Evolutionary conservation across 2,113 vertebrate species (phyloP), one percentile per base, ranked within the genome.

Genomic region (Brachirus orientalis): DNA sequence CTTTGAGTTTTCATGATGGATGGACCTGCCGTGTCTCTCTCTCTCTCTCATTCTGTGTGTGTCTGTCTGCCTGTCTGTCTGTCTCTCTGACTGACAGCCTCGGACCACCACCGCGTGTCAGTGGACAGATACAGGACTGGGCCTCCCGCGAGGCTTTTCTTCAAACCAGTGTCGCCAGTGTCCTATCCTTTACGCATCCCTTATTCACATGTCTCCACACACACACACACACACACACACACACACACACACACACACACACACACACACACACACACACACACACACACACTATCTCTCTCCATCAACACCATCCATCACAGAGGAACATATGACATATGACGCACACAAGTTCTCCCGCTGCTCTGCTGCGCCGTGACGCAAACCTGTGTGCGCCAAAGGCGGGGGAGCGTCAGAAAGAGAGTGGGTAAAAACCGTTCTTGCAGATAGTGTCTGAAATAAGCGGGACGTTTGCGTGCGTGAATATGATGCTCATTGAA

Each of bases 131-230:
- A 70, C 75, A 73, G 78, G 69, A 2, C 61, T 72, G 70, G 79
- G 76, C 87, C 88, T 85, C 84, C 88, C 70, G 85, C 74, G 62
- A 53, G 69, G 84, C 83, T 71, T 81, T 88, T 85, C 85, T 87
- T 79, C 59, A 19, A n/a, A 20, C 57, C 80, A 63, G 37, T 75
- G 62, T 65, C 43, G 55, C 46, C 35, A 38, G 53, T 75, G 68
- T 77, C 84, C 71, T 63, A 78, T 87, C 72, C 63, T 86, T 86
- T 70, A 69, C 63, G 67, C 63, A 74, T 79, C 79, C 79, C 64
- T 84, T 63, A 72, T 67, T 57, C 45, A 7, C 33, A 37, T 35
- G 63, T 75, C 70, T 72, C 48, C 57, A 28, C 19, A 64, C 72
- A 18, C 53, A 10, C 72, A 71, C 37, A 41, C 63, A 70, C 62